These are phyloP conservation scores for Berghia stephanieae DNA, from an alignment of 1,140 invertebrate species.

Conservation along the genomic window DNA sequence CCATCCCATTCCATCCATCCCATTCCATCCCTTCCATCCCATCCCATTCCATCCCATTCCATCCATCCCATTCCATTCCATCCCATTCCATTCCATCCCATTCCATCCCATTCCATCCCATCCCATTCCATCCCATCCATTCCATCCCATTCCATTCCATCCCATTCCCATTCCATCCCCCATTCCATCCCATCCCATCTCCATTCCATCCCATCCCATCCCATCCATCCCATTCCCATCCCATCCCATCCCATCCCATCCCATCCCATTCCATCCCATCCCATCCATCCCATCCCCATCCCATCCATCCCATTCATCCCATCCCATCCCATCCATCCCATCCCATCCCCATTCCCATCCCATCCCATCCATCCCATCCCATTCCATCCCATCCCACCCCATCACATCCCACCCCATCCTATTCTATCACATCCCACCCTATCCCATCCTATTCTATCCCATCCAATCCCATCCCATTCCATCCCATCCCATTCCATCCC, in stretches of 20 bases:
- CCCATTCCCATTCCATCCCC: too few relatives aligned
- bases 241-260: slow-evolving; percentile 18
- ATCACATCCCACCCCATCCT: too few relatives aligned
- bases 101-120: slow-evolving; percentile 37
- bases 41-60: slow-evolving; percentile 37
- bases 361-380: slow-evolving; percentile 2
- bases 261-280: slow-evolving; percentile 8
- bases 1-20: slow-evolving; percentile 36
- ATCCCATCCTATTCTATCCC: too few relatives aligned
- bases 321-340: not conserved
- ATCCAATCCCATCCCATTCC: too few relatives aligned
- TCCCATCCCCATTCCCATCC: not conserved
- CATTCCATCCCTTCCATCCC: slow-evolving; percentile 38
- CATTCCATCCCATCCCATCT: too few relatives aligned
- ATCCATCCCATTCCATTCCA: slow-evolving; percentile 39
- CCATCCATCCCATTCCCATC: not conserved
- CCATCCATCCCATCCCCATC: not conserved
- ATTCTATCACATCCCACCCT: too few relatives aligned
- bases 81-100: slow-evolving; percentile 37
- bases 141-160: not conserved
- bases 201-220: not conserved
- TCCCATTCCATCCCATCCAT: slow-evolving; percentile 33
- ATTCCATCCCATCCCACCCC: too few relatives aligned
- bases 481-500: too few relatives aligned
- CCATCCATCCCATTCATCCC: not conserved